Base-by-base conservation (phyloP, 2,888 invertebrate genomes). In the Andrena flavipes region DNA sequence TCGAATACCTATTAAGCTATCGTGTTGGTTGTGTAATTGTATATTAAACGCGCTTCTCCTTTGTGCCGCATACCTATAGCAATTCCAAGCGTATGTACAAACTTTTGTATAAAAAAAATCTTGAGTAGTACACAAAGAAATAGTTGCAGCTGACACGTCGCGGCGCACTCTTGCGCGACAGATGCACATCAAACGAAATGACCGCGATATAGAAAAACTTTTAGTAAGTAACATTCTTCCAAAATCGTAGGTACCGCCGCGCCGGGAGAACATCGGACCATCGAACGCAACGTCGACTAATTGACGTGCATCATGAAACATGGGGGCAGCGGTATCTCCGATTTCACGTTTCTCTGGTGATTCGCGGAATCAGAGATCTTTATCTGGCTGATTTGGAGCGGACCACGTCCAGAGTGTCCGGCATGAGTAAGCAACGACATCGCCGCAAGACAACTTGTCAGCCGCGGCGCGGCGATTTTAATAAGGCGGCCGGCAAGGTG, bases 381-480 rank as follows among this genome's bases (percentile, higher is more conserved):
- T 70, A 70, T 70, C 60, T 29, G n/a, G 59, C 56, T 54, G 63
- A 60, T 65, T 74, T 60, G 48, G n/a, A 33, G 56, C 8, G 23
- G 33, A 20, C 26, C 26, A 29, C 60, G 68, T 68, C 63, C 35
- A 60, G 20, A 51, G 30, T 70, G 60, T 56, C n/a, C 13, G 67
- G 60, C 48, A 56, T 62, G 73, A 80, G 70, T 60, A 75, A 70
- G 71, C 77, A 73, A 54, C 69, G 76, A 74, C 86, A 80, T 81
- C 63, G 64, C 67, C 62, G 67, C 67, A 70, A 79, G 75, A 76
- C 78, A 81, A 81, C 82, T 84, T 81, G 80, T 83, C 81, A 81
- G 48, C 10, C 73, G 13, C 42, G 54, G 74, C n/a, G 65, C 59
- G 75, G 70, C 63, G 74, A 76, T 87, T 87, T 87, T 72, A 84